Percentiles rank a stretch among this genome's conserved stretches.
These are phyloP conservation scores for Myiothlypis chrysogaster DNA, from an alignment of 2,797 vertebrate genomes.

Conservation along the genomic window DNA sequence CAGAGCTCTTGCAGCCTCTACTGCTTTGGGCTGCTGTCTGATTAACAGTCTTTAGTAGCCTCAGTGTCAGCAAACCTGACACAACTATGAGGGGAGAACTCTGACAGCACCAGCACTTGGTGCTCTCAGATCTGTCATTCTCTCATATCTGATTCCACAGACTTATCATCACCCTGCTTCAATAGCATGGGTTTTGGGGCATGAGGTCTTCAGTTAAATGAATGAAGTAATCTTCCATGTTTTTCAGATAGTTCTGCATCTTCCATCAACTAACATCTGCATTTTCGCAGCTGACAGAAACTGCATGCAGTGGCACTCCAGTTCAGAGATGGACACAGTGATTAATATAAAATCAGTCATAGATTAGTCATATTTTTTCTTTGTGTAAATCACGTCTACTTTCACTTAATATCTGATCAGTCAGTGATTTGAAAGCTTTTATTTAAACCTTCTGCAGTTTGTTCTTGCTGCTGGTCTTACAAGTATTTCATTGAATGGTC, in stretches of 20 bases:
- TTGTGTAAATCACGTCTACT: background rate
- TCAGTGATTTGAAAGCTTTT: background rate
- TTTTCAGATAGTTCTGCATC: background rate
- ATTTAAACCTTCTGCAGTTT: background rate
- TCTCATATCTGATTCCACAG: background rate
- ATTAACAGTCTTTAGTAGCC: background rate
- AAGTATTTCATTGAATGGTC: background rate
- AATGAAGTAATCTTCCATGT: background rate
- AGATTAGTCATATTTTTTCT: constrained; percentile 5
- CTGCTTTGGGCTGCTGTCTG: background rate
- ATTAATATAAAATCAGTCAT: constrained; percentile 5
- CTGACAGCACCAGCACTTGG: background rate
- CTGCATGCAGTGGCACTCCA: background rate
- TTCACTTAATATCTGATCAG: background rate
- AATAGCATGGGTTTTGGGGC: background rate
- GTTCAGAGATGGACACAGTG: background rate
- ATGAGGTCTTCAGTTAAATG: background rate
- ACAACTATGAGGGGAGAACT: background rate
- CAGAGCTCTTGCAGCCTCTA: background rate
- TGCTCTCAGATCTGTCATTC: background rate
- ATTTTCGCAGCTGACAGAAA: background rate
- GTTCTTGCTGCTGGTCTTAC: background rate
- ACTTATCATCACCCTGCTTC: background rate
- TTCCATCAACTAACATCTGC: background rate
- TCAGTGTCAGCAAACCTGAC: background rate